A percentile compares a stretch with the other conserved stretches of the same genome.
Evolutionary conservation across 2,797 vertebrate genomes (phyloP).

Genomic region (Holocentrus rufus): DNA sequence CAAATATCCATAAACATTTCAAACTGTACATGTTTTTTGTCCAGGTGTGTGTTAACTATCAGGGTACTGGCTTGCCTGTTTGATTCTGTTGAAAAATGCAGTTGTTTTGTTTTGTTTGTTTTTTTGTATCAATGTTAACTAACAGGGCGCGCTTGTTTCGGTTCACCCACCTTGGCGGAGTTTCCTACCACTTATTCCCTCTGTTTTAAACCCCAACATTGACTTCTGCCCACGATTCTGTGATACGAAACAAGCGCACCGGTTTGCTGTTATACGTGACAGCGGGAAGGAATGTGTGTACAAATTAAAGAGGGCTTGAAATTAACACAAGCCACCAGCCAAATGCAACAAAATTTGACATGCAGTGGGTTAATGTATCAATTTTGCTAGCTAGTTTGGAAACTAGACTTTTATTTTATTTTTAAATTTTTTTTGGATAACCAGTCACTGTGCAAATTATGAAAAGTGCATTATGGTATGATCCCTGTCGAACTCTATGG

Average conservation of each 20-base stretch:
- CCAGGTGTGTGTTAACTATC: conserved; percentile 55
- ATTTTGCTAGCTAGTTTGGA: no score
- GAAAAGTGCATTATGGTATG: not conserved
- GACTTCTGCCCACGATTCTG: not conserved
- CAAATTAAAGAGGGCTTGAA: conserved; percentile 53
- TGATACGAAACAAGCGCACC: conserved; percentile 37
- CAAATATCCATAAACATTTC: conserved; percentile 28
- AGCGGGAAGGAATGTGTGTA: conserved; percentile 71
- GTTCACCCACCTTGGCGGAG: not conserved
- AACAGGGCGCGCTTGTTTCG: conserved; percentile 50
- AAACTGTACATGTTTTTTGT: conserved; percentile 38
- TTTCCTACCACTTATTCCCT: not conserved
- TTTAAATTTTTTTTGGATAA: no score
- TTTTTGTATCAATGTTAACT: conserved; percentile 45
- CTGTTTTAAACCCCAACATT: not conserved
- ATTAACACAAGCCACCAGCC: conserved; percentile 25
- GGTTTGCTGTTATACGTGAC: conserved; percentile 61
- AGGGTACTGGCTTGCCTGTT: conserved; percentile 57
- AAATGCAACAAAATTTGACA: not conserved
- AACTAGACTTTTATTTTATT: not conserved
- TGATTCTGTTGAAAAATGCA: conserved; percentile 42
- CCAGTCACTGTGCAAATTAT: no score
- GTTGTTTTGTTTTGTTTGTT: conserved; percentile 35
- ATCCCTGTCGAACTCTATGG: not conserved
- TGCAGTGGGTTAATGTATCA: not conserved